Conservation (phyloP, 2,113 vertebrate species). For the Heloderma charlesbogerti region DNA sequence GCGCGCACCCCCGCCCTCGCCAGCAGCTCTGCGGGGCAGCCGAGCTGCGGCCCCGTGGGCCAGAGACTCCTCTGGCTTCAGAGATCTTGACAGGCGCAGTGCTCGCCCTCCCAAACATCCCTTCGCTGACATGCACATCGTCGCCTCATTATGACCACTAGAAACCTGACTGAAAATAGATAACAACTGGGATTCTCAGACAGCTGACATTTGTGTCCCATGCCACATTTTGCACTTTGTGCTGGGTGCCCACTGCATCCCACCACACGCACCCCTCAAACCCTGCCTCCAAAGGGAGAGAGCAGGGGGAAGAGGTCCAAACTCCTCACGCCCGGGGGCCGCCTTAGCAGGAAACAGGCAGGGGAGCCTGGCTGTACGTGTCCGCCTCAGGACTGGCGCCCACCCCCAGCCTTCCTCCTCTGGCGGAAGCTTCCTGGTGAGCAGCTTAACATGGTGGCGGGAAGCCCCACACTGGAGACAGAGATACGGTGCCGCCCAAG, state of each 20-base stretch:
- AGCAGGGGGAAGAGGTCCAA: neutral
- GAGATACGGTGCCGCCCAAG: conserved; percentile 57
- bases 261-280: too few relatives aligned
- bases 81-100: too few relatives aligned
- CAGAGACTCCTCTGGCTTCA: too few relatives aligned
- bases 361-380: neutral
- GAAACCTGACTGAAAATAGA: too few relatives aligned
- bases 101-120: too few relatives aligned
- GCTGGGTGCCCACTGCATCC: too few relatives aligned
- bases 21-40: too few relatives aligned
- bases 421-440: conserved; percentile 68
- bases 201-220: neutral
- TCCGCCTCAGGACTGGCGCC: neutral
- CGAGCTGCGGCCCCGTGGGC: too few relatives aligned
- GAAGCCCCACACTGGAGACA: conserved; percentile 44
- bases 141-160: too few relatives aligned
- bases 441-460: conserved; percentile 65
- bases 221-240: too few relatives aligned
- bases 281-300: neutral
- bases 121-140: too few relatives aligned
- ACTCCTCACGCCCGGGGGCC: neutral
- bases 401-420: conserved; percentile 38
- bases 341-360: neutral
- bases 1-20: too few relatives aligned
- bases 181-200: neutral